Percentiles rank a stretch among this genome's conserved stretches.
Conservation (phyloP, 2,888 invertebrate genomes). For the Dioctria rufipes region DNA sequence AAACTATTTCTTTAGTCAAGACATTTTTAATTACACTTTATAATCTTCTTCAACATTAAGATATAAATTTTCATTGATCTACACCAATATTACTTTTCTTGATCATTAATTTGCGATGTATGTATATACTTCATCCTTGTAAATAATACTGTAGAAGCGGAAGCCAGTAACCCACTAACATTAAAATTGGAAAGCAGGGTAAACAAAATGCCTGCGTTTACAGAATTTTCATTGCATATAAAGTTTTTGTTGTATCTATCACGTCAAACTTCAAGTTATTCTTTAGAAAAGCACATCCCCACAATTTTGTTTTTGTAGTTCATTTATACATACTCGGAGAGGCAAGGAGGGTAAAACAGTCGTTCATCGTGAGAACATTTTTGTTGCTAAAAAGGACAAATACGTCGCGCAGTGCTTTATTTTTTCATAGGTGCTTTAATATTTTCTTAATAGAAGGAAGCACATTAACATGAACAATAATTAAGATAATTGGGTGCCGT, state of each 20-base stretch:
- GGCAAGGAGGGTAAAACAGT: slow-evolving; percentile 12
- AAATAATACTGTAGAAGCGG: too few species aligned
- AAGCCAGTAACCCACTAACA: too few species aligned
- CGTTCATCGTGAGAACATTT: slow-evolving; percentile 13
- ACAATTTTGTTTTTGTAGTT: slow-evolving; percentile 14
- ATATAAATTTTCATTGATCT: too few species aligned
- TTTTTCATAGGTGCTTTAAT: slow-evolving; percentile 14
- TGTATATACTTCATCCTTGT: too few species aligned
- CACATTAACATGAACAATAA: neutral
- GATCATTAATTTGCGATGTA: too few species aligned
- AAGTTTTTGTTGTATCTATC: neutral
- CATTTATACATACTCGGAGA: slow-evolving; percentile 16
- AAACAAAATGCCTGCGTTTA: neutral
- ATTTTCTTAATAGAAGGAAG: neutral
- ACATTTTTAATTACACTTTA: too few species aligned
- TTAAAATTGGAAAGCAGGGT: neutral
- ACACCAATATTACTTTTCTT: too few species aligned
- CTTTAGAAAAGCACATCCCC: neutral
- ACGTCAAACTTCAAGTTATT: neutral
- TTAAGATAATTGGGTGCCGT: neutral
- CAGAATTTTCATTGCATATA: neutral
- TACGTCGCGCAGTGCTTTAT: slow-evolving; percentile 12
- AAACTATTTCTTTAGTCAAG: too few species aligned
- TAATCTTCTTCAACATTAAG: too few species aligned
- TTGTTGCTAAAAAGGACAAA: slow-evolving; percentile 32